Evolutionary conservation across 2,888 invertebrate species (phyloP), one percentile per base, ranked within the genome.

Genomic region (Hydraecia micacea): DNA sequence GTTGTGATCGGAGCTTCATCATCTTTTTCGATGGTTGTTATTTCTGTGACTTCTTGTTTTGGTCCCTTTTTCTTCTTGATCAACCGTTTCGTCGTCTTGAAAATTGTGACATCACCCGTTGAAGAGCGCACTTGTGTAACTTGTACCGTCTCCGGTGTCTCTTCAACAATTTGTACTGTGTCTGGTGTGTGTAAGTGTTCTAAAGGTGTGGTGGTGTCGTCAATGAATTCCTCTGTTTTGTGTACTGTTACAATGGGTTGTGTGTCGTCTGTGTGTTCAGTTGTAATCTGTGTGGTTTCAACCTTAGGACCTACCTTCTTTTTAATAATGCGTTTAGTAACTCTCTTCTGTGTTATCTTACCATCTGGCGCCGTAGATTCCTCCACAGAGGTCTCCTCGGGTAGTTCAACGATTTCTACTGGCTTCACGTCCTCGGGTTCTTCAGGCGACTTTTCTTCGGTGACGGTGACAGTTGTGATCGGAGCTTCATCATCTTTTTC

Each of bases 101-200:
- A 89, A 0, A 89, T 91, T 70, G 94, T 94, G 0, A 92, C 21
- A 0, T 91, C 90, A 0, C 90, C 91, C 0, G 82, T 82, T 28
- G 90, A 88, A 0, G 77, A 32, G 1, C n/a, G 76, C 0, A 76
- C 68, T 46, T 76, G 76, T 55, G 77, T 63, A 0, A 78, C 11
- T 2, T 55, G 42, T 1, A 78, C 68, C 0, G 68, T 76, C 0
- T 75, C 77, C 0, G 77, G 75, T 9, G 1, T n/a, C 42, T 77
- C 77, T 1, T 77, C 67, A 2, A 75, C 9, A 0, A 0, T 0
- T 21, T 42, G 32, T 0, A 67, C 77, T 32, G 2, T 52, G 1
- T 52, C 52, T 32, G 32, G n/a, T 63, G 1, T 52, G 52, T 42
- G 25, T 21, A 9, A n/a, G 13, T 42, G 4, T 42, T 74, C 32